Conservation (phyloP, 2,113 vertebrate species). For the Solea solea region DNA sequence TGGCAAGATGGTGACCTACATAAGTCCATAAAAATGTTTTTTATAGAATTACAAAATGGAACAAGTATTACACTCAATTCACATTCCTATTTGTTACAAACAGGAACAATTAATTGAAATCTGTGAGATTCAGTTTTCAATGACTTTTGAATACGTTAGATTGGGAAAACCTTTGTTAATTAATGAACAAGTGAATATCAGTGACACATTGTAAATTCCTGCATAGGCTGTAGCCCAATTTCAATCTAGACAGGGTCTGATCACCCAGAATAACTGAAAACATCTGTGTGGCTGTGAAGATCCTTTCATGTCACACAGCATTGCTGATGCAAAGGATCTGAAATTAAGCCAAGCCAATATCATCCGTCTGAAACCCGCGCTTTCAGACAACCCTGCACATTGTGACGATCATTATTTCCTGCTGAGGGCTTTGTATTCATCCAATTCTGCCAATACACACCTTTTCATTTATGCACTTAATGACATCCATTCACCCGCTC, state of each 20-base stretch:
- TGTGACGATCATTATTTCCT: background rate
- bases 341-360: background rate
- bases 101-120: too few relatives aligned
- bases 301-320: background rate
- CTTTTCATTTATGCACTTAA: background rate
- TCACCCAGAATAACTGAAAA: background rate
- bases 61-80: too few relatives aligned
- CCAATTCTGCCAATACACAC: background rate
- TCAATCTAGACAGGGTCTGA: background rate
- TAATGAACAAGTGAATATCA: too few relatives aligned
- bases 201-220: too few relatives aligned
- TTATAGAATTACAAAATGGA: too few relatives aligned
- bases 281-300: background rate
- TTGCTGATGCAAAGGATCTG: background rate
- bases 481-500: background rate
- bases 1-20: too few relatives aligned
- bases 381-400: background rate
- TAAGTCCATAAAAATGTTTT: too few relatives aligned
- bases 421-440: background rate
- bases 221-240: background rate
- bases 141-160: too few relatives aligned
- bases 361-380: background rate
- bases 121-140: too few relatives aligned
- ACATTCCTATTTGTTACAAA: too few relatives aligned
- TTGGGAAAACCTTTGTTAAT: too few relatives aligned